Percentiles rank a stretch among this genome's conserved stretches.
Conservation (phyloP, 2,888 invertebrate genomes). For the Allolobophora icterica region DNA sequence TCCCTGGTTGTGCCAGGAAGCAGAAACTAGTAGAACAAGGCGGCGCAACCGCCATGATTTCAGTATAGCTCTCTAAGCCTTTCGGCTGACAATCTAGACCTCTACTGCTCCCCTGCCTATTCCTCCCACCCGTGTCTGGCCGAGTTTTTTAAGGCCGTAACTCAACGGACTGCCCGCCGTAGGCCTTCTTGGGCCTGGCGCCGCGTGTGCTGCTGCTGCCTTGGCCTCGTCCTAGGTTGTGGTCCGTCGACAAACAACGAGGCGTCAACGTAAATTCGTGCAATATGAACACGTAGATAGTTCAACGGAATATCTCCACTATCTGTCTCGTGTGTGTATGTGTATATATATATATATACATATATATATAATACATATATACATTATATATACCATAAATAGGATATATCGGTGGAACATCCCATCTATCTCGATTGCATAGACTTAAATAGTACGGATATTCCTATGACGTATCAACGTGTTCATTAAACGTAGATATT, state of each 20-base stretch:
- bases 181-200: background rate
- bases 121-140: background rate
- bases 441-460: no score
- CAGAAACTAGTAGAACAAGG: background rate
- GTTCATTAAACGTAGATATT: no score
- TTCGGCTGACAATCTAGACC: background rate
- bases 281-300: background rate
- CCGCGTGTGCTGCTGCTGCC: background rate
- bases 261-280: background rate
- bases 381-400: background rate
- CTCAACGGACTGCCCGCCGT: background rate
- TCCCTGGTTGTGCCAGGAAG: background rate
- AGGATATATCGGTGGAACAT: no score
- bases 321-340: background rate
- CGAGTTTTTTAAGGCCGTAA: background rate
- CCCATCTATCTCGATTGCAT: no score
- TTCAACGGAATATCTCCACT: background rate
- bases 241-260: background rate
- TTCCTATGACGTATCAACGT: no score
- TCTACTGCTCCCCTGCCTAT: background rate
- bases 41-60: no score
- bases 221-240: background rate
- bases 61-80: background rate
- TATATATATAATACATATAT: slow-evolving; percentile 14
- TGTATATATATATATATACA: slow-evolving; percentile 26